Conservation (phyloP, 2,888 invertebrate species). For the Acleris literana region DNA sequence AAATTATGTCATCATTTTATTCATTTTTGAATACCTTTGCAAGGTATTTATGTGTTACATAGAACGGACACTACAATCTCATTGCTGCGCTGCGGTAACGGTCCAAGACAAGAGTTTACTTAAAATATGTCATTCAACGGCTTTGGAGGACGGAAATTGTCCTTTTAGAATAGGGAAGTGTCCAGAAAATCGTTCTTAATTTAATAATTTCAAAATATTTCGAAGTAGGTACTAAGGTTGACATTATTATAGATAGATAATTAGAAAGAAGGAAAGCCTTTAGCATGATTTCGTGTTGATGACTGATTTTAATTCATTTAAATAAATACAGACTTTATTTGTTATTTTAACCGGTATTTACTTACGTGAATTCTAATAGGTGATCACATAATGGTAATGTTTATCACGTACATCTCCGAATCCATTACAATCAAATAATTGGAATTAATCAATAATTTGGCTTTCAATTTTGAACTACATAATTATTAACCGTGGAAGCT, state of each 20-base stretch:
- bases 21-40: constrained; percentile 77
- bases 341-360: not conserved
- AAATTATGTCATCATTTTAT: constrained; percentile 60
- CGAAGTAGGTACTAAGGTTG: constrained; percentile 64
- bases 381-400: constrained; percentile 32
- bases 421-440: constrained; percentile 31
- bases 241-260: constrained; percentile 63
- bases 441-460: constrained; percentile 43
- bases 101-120: constrained; percentile 48
- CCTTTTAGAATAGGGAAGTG: constrained; percentile 66
- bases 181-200: constrained; percentile 73
- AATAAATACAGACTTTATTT: constrained; percentile 19
- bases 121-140: constrained; percentile 53
- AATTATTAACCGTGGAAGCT: constrained; percentile 58
- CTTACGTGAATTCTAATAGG: constrained; percentile 19
- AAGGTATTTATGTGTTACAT: constrained; percentile 66
- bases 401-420: constrained; percentile 24
- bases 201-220: constrained; percentile 76
- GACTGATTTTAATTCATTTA: constrained; percentile 41
- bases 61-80: constrained; percentile 70
- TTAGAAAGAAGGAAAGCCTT: constrained; percentile 71
- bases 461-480: constrained; percentile 37
- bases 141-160: constrained; percentile 73
- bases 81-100: constrained; percentile 55
- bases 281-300: constrained; percentile 72